Base-by-base conservation (phyloP, 2,113 vertebrate species). In the Malurus cyaneus region DNA sequence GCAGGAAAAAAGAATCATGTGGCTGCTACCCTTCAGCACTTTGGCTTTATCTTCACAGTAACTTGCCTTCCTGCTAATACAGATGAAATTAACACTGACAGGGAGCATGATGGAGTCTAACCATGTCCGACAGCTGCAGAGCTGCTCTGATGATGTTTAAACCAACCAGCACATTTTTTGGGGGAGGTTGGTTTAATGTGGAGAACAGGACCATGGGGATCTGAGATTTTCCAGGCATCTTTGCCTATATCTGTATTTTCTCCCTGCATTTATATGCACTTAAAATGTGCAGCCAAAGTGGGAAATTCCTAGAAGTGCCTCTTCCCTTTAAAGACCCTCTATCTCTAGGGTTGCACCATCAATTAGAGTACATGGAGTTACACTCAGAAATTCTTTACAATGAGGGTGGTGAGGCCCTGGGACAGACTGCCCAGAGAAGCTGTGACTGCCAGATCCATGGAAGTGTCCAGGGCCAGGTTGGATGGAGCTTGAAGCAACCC, bases 1-100 rank as follows among this genome's bases (percentile, higher is more conserved):
- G 42, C 19, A 28, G 20, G 44, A 1, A 44, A 56, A 54, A 74
- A 77, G 36, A 54, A 6, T 64, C 56, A 20, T 0, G 1, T 5
- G 36, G 28, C 42, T 60, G 34, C 78, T 81, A 71, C 83, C 91
- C 83, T 81, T 89, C n/a, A 92, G 57, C 89, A 79, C 84, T 94
- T 82, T 24, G 46, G 49, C 83, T 94, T 92, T 76, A 56, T 69
- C 72, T 81, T 60, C 77, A 29, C 61, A 79, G 31, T 14, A 61
- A 72, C 50, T 81, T 89, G 57, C 70, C 77, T 65, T 78, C 50
- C 83, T 93, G 73, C 57, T 91, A 34, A 26, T 52, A 59, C 0
- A 71, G 86, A 92, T 89, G 49, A 92, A 64, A 93, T 93, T 56
- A 72, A 34, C 36, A 12, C 25, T 87, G 89, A 84, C 80, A 94